phyloP scores from a whole-genome alignment of 2,888 invertebrate genomes.

The Phyllotreta striolata region DNA sequence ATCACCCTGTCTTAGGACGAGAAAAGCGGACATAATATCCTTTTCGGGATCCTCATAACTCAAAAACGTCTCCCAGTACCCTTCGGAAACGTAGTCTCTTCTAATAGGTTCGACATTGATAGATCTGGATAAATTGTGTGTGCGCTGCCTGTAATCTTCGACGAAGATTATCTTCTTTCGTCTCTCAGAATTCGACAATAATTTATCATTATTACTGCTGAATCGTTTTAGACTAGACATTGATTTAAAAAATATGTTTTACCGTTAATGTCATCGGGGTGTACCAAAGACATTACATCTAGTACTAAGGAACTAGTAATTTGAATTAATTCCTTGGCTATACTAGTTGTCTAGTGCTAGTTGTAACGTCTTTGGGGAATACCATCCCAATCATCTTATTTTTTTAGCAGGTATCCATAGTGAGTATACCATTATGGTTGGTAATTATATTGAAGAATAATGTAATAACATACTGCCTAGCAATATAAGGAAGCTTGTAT shows the following conservation, averaged over 20 bases:
- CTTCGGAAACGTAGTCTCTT: constrained; percentile 4
- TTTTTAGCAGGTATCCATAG: too few relatives aligned
- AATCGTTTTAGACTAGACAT: constrained; percentile 1
- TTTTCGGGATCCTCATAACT: constrained; percentile 11
- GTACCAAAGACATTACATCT: too few relatives aligned
- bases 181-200: not conserved
- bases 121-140: not conserved
- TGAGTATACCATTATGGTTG: too few relatives aligned
- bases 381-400: too few relatives aligned
- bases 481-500: too few relatives aligned
- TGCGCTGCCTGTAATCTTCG: not conserved
- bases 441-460: too few relatives aligned
- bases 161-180: constrained; percentile 7
- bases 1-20: constrained; percentile 2
- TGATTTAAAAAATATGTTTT: not conserved
- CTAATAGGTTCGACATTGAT: constrained; percentile 5
- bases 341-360: too few relatives aligned
- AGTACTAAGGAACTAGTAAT: too few relatives aligned
- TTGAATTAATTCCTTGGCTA: too few relatives aligned
- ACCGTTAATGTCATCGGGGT: too few relatives aligned
- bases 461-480: too few relatives aligned
- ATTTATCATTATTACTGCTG: not conserved
- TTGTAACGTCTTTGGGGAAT: too few relatives aligned
- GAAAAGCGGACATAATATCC: constrained; percentile 7
- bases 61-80: constrained; percentile 4